Base-by-base conservation (phyloP, 2,888 invertebrate species). In the Pammene aurita region DNA sequence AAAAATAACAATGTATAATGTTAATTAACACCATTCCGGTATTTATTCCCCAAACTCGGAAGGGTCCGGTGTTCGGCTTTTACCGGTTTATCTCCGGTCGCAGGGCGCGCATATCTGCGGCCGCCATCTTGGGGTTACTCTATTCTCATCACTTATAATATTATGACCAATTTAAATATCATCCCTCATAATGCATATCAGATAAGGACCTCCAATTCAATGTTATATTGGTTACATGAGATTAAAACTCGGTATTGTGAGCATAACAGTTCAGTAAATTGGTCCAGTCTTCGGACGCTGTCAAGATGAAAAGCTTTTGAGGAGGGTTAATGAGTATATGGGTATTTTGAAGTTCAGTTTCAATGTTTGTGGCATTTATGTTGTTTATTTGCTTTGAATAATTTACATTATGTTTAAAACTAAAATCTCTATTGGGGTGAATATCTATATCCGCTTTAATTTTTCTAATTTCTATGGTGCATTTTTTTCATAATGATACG, bases 281-380 rank as follows among this genome's bases (percentile, higher is more conserved):
- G 83, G 82, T 78, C 83, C 73, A 82, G 83, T 85, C 88, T 88
- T 88, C 81, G 77, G 83, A 82, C 76, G 77, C 80, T 87, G 90
- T 90, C 92, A 89, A 86, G 89, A 87, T 86, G 86, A 79, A 86
- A 87, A 86, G 83, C 85, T 82, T 84, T 87, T 89, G 88, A 90
- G 80, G 77, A 86, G 90, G 89, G 90, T 76, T 89, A 90, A 90
- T 89, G 86, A 88, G 82, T 84, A 84, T 84, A 84, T 84, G 72
- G 83, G 81, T 82, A 78, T 69, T 69, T 58, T 65, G 54, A 64
- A 58, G 38, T 48, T 50, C 41, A 9, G 26, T 69, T 60, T 67
- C 41, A 34, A 55, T 55, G 60, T 52, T 65, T 46, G 38, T 11
- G 61, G 16, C 16, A 38, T 61, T 61, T 48, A 38, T 14, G 35